A percentile compares a stretch with the other conserved stretches of the same genome.
These are phyloP conservation scores for Podarcis raffonei DNA, from an alignment of 2,113 vertebrate genomes.

Conservation along the genomic window DNA sequence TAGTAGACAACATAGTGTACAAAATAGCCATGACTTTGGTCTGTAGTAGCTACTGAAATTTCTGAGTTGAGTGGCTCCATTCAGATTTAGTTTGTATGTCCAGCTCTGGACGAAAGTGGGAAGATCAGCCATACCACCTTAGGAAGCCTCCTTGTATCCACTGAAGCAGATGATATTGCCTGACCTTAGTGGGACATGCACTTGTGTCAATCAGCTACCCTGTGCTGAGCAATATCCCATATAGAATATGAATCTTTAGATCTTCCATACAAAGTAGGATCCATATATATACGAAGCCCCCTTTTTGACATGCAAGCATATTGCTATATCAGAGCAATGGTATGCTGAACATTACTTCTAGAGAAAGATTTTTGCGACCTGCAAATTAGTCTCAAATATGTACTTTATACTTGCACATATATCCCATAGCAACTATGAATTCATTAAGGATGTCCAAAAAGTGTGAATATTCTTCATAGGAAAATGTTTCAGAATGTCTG, in stretches of 20 bases:
- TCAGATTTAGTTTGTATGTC: background rate
- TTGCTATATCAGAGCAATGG: background rate
- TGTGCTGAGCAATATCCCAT: background rate
- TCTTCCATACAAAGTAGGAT: background rate
- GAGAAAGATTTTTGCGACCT: constrained; percentile 41
- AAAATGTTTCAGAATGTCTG: constrained; percentile 56
- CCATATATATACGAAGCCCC: background rate
- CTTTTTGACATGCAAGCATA: background rate
- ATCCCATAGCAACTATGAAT: constrained; percentile 25
- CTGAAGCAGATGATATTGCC: background rate
- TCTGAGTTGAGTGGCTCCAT: background rate
- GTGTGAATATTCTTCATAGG: constrained; percentile 42
- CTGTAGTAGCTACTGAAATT: too few species aligned
- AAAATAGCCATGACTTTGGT: background rate
- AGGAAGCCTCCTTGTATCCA: background rate
- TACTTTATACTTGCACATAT: constrained; percentile 48
- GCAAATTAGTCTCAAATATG: constrained; percentile 69
- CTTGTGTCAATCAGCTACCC: background rate
- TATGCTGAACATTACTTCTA: constrained; percentile 37
- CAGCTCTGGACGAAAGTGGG: background rate
- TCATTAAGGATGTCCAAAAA: constrained; percentile 21
- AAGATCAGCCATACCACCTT: background rate
- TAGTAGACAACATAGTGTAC: background rate
- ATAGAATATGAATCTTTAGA: background rate
- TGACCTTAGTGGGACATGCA: background rate